Conservation (phyloP, 2,797 vertebrate species). For the Podarcis lilfordi region DNA sequence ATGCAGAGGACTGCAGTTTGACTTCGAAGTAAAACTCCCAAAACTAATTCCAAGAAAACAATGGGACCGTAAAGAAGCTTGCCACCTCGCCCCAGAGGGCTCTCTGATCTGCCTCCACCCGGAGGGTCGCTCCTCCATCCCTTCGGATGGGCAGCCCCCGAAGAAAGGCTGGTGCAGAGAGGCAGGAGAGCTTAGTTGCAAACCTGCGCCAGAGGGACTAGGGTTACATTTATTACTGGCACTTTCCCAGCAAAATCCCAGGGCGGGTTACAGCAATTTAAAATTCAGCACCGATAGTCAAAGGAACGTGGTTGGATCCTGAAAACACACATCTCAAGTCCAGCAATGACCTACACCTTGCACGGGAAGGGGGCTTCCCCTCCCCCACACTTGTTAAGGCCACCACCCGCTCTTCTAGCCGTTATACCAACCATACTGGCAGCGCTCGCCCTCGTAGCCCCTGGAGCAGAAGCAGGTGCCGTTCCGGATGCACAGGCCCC, state of each 20-base stretch:
- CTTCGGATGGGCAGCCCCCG: not conserved
- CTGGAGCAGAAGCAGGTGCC: slow-evolving; percentile 85
- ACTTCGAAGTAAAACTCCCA: not conserved
- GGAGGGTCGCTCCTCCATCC: not conserved
- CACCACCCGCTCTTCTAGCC: no score
- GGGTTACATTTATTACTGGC: no score
- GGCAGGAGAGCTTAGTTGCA: no score
- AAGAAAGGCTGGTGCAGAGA: not conserved
- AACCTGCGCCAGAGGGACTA: no score
- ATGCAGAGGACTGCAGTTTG: not conserved
- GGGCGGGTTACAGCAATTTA: no score
- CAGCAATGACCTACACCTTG: no score
- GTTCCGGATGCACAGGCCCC: slow-evolving; percentile 86
- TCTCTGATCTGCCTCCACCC: not conserved
- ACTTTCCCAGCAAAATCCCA: no score
- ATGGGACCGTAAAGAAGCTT: not conserved
- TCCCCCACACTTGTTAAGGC: no score
- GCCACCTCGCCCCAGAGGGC: not conserved
- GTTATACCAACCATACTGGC: slow-evolving; percentile 81
- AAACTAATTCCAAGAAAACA: not conserved
- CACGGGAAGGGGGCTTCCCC: no score
- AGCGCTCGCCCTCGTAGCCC: slow-evolving; percentile 87
- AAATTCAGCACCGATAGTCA: no score
- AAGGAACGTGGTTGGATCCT: no score
- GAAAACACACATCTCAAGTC: no score